Base-by-base conservation (phyloP, 2,888 invertebrate genomes). In the Ophion slaviceki region DNA sequence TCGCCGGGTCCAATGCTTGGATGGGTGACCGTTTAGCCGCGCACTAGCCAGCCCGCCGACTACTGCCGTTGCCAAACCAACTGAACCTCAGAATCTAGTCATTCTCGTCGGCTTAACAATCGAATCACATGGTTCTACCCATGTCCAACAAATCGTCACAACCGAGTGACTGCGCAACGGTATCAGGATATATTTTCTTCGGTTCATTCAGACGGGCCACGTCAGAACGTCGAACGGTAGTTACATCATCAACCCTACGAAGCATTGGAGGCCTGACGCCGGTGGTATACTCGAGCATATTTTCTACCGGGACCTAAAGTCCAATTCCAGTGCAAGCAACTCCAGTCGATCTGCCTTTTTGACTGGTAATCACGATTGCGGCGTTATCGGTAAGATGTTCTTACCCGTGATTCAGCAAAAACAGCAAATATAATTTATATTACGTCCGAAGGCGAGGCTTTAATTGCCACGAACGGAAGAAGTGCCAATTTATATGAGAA, bases 211-310 rank as follows among this genome's bases (percentile, higher is more conserved):
- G 97, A 96, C 96, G 83, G 97, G 97, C 82, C 96, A 96, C 93
- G 96, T 97, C 90, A 95, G 95, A 91, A 96, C 96, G 36, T 95
- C 95, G 80, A 95, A 95, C 87, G 96, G 95, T 86, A 96, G 95
- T 89, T 96, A 96, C 93, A 95, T 96, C 92, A 97, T 97, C 89
- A 95, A 96, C 91, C 97, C 97, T 20, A 95, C 95, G 47, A 96
- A 96, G 90, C 89, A 89, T 57, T 92, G 93, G 90, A 90, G 83
- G 8, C 91, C 89, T 53, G 90, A 91, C 82, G 92, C 92, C 87
- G 93, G 86, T 80, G 91, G 90, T 68, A 90, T 91, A 11, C 80
- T 93, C 66, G 88, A 91, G 53, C 94, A 94, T 82, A 90, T 92
- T 67, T 92, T 94, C 64, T 92, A 92, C 75, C 91, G 92, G 57